phyloP scores from a whole-genome alignment of 2,797 vertebrate species.

The Mormyrus proboscirostris region DNA sequence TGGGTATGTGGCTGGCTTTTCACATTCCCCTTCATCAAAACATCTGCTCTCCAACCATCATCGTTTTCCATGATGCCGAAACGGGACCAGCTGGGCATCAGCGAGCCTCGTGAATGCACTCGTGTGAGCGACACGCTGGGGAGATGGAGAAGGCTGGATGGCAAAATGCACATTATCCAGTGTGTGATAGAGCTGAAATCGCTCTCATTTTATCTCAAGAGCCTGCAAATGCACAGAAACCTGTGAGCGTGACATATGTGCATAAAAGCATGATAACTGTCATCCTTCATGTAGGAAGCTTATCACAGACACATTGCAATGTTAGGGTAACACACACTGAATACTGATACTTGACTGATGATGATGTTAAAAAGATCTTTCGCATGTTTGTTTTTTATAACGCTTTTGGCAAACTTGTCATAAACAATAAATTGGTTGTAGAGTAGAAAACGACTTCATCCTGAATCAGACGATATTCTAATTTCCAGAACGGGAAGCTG shows the following conservation, averaged over 20 bases:
- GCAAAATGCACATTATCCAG: not conserved
- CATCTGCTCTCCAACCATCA: not conserved
- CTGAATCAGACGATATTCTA: not conserved
- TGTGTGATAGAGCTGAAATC: not conserved
- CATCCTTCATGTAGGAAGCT: not conserved
- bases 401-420: not conserved
- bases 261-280: not conserved
- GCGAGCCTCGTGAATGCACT: not conserved
- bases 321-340: not conserved
- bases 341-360: constrained; percentile 3
- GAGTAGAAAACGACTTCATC: not conserved
- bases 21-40: not conserved
- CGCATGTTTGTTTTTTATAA: not conserved
- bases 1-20: not conserved
- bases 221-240: not conserved
- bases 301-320: not conserved
- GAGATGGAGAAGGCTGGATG: not conserved
- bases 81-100: not conserved
- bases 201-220: not conserved
- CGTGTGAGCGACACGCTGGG: not conserved
- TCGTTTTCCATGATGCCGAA: not conserved
- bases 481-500: not conserved
- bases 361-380: not conserved
- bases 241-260: not conserved
- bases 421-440: not conserved